Evolutionary conservation across 2,113 vertebrate species (phyloP).

Genomic region (Silurus meridionalis): DNA sequence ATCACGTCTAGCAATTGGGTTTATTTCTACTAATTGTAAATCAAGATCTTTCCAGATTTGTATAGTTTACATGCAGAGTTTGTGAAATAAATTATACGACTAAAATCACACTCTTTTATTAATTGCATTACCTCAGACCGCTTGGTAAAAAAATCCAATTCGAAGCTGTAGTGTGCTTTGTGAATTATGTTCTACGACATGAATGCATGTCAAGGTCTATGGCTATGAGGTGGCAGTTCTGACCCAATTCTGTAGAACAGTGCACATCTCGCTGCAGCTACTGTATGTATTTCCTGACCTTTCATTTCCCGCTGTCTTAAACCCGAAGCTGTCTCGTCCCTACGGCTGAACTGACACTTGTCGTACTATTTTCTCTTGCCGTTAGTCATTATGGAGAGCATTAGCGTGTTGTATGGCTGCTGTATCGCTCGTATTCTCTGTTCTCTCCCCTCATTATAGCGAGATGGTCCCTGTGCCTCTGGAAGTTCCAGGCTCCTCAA

Average conservation of each 20-base stretch:
- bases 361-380: slow-evolving; percentile 37
- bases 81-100: neutral
- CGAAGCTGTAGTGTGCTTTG: neutral
- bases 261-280: slow-evolving; percentile 6
- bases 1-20: neutral
- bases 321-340: slow-evolving; percentile 12
- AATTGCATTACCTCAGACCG: neutral
- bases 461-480: slow-evolving; percentile 36
- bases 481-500: slow-evolving; percentile 42
- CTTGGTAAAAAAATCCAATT: neutral
- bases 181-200: too few species aligned
- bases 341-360: slow-evolving; percentile 31
- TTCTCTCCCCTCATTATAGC: slow-evolving; percentile 47
- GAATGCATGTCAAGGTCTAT: slow-evolving; percentile 16
- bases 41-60: neutral
- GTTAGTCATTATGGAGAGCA: slow-evolving; percentile 40
- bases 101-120: neutral
- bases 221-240: slow-evolving; percentile 10
- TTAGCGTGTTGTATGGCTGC: slow-evolving; percentile 24
- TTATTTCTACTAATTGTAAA: neutral
- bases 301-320: slow-evolving; percentile 38
- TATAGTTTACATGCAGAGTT: neutral
- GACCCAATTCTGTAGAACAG: slow-evolving; percentile 24
- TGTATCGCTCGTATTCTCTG: slow-evolving; percentile 40
- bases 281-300: slow-evolving; percentile 31